A percentile compares a stretch with the other conserved stretches of the same genome.
phyloP scores from a whole-genome alignment of 1,140 invertebrate genomes.

The Drosophila repletoides region DNA sequence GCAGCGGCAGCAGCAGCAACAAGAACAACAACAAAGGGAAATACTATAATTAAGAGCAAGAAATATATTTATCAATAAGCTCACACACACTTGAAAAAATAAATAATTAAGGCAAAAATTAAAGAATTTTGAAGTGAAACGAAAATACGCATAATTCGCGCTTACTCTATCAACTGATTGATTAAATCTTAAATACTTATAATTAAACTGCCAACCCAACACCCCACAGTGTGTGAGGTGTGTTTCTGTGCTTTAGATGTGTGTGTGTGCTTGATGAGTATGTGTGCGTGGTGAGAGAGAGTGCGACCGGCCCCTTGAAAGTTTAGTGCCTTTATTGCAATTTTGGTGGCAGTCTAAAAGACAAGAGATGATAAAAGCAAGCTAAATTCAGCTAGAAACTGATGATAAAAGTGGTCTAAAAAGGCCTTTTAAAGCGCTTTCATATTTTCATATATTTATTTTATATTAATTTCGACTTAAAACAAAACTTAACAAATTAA shows the following conservation, averaged over 20 bases:
- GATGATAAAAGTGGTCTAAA: neutral
- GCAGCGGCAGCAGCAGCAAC: conserved; percentile 11
- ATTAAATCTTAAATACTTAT: conserved; percentile 16
- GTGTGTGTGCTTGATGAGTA: too few species aligned
- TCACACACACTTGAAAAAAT: conserved; percentile 11
- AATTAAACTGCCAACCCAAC: conserved; percentile 11
- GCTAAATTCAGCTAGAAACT: too few species aligned
- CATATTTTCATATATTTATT: too few species aligned
- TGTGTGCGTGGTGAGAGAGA: too few species aligned
- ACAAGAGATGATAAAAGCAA: too few species aligned
- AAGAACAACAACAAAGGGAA: conserved; percentile 54
- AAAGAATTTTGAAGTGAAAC: conserved; percentile 32
- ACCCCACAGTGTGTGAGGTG: neutral
- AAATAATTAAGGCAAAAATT: conserved; percentile 52
- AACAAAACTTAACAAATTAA: too few species aligned
- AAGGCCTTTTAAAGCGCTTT: too few species aligned
- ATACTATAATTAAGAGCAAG: conserved; percentile 68
- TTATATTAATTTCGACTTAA: too few species aligned
- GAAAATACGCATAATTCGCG: conserved; percentile 19
- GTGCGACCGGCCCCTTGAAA: conserved; percentile 3
- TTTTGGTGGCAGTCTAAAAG: too few species aligned
- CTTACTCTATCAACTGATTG: conserved; percentile 24
- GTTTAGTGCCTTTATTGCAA: neutral
- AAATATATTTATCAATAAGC: conserved; percentile 67
- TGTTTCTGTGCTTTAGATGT: neutral